Percentiles rank a stretch among this genome's conserved stretches.
Evolutionary conservation across 2,888 invertebrate species (phyloP).

Genomic region (Agonopterix alstromeriana): DNA sequence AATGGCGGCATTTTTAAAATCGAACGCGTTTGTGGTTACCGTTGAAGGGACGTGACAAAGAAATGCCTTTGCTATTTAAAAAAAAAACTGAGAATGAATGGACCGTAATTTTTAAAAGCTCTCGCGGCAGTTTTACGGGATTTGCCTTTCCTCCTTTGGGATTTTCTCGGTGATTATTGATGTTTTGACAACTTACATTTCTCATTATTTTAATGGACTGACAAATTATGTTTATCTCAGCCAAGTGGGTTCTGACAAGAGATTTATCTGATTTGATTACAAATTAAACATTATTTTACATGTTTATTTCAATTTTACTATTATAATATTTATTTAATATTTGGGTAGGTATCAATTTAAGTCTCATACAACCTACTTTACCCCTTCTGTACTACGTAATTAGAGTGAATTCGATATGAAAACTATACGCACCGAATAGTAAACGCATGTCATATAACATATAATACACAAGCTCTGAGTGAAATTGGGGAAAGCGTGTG

Average conservation of each 20-base stretch:
- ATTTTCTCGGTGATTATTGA: slow-evolving; percentile 53
- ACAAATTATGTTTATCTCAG: background rate
- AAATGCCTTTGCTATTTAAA: slow-evolving; percentile 23
- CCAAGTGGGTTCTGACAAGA: too few relatives aligned
- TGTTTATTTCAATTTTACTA: too few relatives aligned
- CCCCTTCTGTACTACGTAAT: background rate
- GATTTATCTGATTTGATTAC: too few relatives aligned
- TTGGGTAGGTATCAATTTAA: too few relatives aligned
- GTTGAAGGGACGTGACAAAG: slow-evolving; percentile 59
- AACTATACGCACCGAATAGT: background rate
- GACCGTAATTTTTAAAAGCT: slow-evolving; percentile 71
- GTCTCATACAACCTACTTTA: too few relatives aligned
- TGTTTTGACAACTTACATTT: slow-evolving; percentile 62
- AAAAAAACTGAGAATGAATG: slow-evolving; percentile 49
- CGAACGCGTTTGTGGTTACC: slow-evolving; percentile 42
- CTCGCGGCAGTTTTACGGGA: slow-evolving; percentile 58
- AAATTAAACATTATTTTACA: too few relatives aligned
- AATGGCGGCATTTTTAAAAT: slow-evolving; percentile 35
- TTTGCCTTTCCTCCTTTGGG: slow-evolving; percentile 48
- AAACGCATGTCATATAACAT: slow-evolving; percentile 19
- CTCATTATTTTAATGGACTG: slow-evolving; percentile 43
- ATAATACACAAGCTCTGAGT: slow-evolving; percentile 38
- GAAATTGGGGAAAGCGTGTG: slow-evolving; percentile 46
- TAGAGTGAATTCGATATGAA: slow-evolving; percentile 8
- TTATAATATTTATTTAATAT: too few relatives aligned